Evolutionary conservation across 2,797 vertebrate genomes (phyloP).

Genomic region (Lutjanus campechanus): DNA sequence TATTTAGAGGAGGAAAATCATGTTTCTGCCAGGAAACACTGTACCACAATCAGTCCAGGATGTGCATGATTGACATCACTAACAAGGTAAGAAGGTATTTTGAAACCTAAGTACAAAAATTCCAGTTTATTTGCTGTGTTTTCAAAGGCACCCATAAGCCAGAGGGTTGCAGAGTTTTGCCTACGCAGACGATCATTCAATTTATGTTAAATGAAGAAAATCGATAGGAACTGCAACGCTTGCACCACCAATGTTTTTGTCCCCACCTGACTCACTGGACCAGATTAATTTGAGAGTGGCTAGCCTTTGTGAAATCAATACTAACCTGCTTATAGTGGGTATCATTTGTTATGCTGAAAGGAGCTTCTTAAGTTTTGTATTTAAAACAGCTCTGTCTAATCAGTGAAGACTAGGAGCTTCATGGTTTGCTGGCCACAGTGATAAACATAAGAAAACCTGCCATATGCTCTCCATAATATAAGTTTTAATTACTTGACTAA

Average conservation of each 20-base stretch:
- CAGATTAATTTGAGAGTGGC: conserved; percentile 13
- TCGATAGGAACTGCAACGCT: background rate
- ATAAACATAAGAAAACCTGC: conserved; percentile 18
- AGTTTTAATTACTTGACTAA: conserved; percentile 19
- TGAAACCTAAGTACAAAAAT: conserved; percentile 1
- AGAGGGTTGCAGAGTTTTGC: background rate
- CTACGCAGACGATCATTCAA: background rate
- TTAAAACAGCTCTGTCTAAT: background rate
- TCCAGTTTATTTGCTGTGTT: background rate
- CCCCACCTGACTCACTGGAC: background rate
- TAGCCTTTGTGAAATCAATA: conserved; percentile 38
- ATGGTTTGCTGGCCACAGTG: conserved; percentile 4
- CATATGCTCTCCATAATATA: background rate
- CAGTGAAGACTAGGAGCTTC: background rate
- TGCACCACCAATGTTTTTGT: conserved; percentile 4
- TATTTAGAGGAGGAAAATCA: conserved; percentile 62
- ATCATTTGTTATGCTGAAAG: conserved; percentile 14
- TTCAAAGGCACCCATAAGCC: conserved; percentile 6
- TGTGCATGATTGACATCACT: conserved; percentile 29
- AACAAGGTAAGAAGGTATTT: conserved; percentile 38
- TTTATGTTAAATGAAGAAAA: conserved; percentile 29
- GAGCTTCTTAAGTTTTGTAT: conserved; percentile 20
- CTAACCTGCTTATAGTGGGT: conserved; percentile 13
- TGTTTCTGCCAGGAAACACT: conserved; percentile 45
- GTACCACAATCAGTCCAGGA: conserved; percentile 32